Conservation (phyloP, 2,888 invertebrate species). For the Camptogramma bilineatum region DNA sequence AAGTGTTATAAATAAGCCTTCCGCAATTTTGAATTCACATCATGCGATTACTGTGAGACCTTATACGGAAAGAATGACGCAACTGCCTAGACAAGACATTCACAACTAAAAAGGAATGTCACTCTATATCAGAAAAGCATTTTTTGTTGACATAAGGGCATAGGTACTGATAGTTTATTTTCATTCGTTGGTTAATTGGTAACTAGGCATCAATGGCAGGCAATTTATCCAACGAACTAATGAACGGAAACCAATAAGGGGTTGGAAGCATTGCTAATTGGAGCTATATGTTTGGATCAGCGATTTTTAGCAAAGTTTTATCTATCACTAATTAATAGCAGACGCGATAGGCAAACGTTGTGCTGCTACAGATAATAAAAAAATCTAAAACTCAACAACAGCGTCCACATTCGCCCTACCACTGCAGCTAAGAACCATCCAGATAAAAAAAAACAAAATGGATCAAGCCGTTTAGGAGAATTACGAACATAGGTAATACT, state of each 20-base stretch:
- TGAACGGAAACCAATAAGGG: constrained; percentile 11
- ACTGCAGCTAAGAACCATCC: too few species aligned
- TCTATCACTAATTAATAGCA: background rate
- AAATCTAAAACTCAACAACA: too few species aligned
- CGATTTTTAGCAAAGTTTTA: constrained; percentile 10
- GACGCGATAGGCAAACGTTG: too few species aligned
- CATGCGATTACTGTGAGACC: constrained; percentile 31
- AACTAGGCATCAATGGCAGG: background rate
- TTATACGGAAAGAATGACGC: constrained; percentile 37
- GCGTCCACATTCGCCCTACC: too few species aligned
- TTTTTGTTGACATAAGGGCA: constrained; percentile 9
- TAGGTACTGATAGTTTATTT: background rate
- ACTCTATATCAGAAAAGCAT: constrained; percentile 14
- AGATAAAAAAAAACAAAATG: too few species aligned
- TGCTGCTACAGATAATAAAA: too few species aligned
- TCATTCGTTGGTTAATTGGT: background rate
- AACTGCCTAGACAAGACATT: constrained; percentile 31
- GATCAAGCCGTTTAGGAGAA: too few species aligned
- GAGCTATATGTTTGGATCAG: constrained; percentile 13
- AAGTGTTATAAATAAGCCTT: constrained; percentile 14
- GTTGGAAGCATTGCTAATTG: constrained; percentile 20
- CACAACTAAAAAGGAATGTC: constrained; percentile 29
- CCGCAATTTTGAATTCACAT: constrained; percentile 36
- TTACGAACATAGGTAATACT: too few species aligned
- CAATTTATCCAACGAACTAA: constrained; percentile 19